Base-by-base conservation (phyloP, 2,113 vertebrate species). In the Perca fluviatilis region DNA sequence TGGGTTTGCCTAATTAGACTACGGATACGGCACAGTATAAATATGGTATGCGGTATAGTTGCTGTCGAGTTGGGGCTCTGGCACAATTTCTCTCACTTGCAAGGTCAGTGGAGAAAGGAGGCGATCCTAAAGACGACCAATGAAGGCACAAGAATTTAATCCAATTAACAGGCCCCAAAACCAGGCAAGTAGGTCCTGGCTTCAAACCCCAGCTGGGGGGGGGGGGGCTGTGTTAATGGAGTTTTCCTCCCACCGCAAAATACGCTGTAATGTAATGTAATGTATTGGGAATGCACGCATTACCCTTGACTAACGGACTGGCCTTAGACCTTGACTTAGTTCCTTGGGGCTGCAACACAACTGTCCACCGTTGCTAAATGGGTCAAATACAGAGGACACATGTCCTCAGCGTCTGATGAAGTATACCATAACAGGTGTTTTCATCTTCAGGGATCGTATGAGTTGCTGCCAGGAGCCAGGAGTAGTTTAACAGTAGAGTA, bases 381-480 rank as follows among this genome's bases (percentile, higher is more conserved):
- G 68, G 69, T 81, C 70, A 67, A 25, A 56, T 30, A 56, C 14
- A 56, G 62, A 79, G 54, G 70, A 79, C 61, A 81, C 1, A 43
- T 80, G 47, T 77, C 15, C 50, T 79, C 40, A 46, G 74, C 36
- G 58, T 53, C 74, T 70, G 80, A 80, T 77, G 68, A 75, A 74
- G 53, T 78, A 12, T 23, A 66, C 57, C 19, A 21, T 33, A 75
- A 57, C 21, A 43, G 53, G 64, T 60, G 69, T 88, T 84, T 80
- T 64, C 23, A 40, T 19, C 54, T 73, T 77, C 64, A 84, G 56
- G 56, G 65, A 79, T 74, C 67, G 54, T 25, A 58, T 0, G 3
- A 33, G 12, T 61, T 36, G 36, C 58, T 76, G 78, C 62, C 57
- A 86, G 82, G 46, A n/a, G n/a, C n/a, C n/a, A n/a, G n/a, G n/a